phyloP scores from a whole-genome alignment of 37 sponge, comb jelly and placozoan species.

The Spongilla lacustris region DNA sequence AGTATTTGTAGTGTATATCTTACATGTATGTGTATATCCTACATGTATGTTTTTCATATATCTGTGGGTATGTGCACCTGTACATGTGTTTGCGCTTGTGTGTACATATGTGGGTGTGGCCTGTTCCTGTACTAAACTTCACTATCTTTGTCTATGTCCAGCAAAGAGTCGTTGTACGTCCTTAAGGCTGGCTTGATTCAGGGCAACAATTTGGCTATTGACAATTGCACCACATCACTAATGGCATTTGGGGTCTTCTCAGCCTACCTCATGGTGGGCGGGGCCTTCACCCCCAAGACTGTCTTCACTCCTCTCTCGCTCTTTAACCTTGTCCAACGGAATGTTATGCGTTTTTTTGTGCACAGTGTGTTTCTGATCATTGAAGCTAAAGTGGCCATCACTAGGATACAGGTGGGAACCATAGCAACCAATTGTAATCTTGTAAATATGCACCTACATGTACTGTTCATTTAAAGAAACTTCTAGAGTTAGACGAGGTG shows the following conservation, averaged over 20 bases:
- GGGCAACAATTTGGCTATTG: constrained; percentile 6
- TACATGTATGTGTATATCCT: no score
- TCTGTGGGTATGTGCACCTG: neutral
- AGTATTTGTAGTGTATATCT: no score
- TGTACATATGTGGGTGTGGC: no score
- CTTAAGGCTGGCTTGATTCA: constrained; percentile 32
- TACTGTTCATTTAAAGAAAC: no score
- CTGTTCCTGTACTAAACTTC: no score
- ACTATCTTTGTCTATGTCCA: neutral
- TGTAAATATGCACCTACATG: neutral
- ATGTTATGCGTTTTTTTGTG: constrained; percentile 29
- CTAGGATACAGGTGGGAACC: constrained; percentile 40
- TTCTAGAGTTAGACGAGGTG: no score
- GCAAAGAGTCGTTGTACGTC: constrained; percentile 17
- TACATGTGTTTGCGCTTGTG: neutral
- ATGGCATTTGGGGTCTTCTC: constrained; percentile 38
- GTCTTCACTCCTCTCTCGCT: constrained; percentile 50
- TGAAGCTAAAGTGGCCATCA: constrained; percentile 45
- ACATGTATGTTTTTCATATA: no score
- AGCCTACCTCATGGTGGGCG: constrained; percentile 14
- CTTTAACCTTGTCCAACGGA: constrained; percentile 24
- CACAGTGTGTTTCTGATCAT: constrained; percentile 10
- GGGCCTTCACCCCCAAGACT: constrained; percentile 27
- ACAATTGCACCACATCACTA: neutral
- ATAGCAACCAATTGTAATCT: neutral